Evolutionary conservation across 1,140 invertebrate genomes (phyloP).

Genomic region (Anadara kagoshimensis): DNA sequence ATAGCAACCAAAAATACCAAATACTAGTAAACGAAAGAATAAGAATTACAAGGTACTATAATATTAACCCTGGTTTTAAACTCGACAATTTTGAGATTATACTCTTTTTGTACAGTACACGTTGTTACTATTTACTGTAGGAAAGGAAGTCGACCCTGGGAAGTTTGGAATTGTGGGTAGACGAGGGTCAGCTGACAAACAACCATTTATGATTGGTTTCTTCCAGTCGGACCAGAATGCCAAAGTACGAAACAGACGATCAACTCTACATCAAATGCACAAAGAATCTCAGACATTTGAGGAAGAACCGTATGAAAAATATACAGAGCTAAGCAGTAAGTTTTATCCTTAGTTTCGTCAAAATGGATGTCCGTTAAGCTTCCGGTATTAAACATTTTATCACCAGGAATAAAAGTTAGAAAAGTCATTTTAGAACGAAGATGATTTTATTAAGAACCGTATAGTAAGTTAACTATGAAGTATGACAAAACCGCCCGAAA

Average conservation of each 20-base stretch:
- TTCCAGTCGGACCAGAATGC: slow-evolving; percentile 61
- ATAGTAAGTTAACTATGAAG: too few species aligned
- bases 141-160: slow-evolving; percentile 86
- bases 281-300: slow-evolving; percentile 44
- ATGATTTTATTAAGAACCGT: too few species aligned
- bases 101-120: neutral
- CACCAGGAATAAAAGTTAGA: too few species aligned
- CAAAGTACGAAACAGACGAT: slow-evolving; percentile 51
- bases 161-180: slow-evolving; percentile 88
- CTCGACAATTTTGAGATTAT: too few species aligned
- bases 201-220: slow-evolving; percentile 78
- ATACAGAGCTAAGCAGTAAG: slow-evolving; percentile 21
- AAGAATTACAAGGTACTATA: too few species aligned
- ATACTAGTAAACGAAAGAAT: too few species aligned
- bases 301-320: slow-evolving; percentile 43
- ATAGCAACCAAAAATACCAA: too few species aligned
- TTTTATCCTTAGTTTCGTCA: neutral
- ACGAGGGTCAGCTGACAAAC: slow-evolving; percentile 85
- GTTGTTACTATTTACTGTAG: slow-evolving; percentile 72
- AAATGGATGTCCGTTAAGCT: too few species aligned
- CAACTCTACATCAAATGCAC: slow-evolving; percentile 37
- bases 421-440: too few species aligned
- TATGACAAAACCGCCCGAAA: too few species aligned
- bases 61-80: too few species aligned
- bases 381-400: too few species aligned